Evolutionary conservation across 2,113 vertebrate species (phyloP), one percentile per base, ranked within the genome.

Genomic region (Hemiscyllium ocellatum): DNA sequence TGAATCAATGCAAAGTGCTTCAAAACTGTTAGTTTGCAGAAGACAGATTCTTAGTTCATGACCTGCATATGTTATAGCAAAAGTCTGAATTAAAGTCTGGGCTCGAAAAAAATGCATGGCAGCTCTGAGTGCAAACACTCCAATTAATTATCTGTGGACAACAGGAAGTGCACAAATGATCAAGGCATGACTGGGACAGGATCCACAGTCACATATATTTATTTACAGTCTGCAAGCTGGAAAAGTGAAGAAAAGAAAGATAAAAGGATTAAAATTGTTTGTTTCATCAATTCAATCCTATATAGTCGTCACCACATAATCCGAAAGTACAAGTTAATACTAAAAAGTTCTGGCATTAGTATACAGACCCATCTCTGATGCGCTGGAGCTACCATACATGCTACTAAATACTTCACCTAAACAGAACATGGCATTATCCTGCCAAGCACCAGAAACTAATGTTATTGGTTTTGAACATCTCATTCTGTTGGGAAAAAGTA

Each of bases 331-430:
- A 26, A 50, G 19, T 70, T 19, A 83, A 5, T 42, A 20, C 78
- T 20, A 96, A 96, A 96, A n/a, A 17, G 42, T 33, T 42, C 33
- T 80, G 69, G n/a, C 22, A 47, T 10, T 95, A 52, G 17, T 83
- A 17, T 42, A 83, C 15, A 42, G 37, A 20, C 42, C 78, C 76
- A n/a, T 80, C 33, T 42, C 12, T 5, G 37, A 3, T 65, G n/a
- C 26, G 19, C 65, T 42, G 13, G 56, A 37, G 29, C 37, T 61
- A 91, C 7, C 4, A 66, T 17, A 7, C 42, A 42, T 83, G 78
- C 78, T 42, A 17, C 78, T 42, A 83, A 83, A 83, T 83, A 83
- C 19, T 80, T 80, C 29, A 80, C n/a, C 37, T 83, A 66, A 91
- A 65, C 89, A 10, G 4, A 91, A 29, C 15, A 91, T 29, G 19